phyloP scores from a whole-genome alignment of 2,888 invertebrate genomes.

The Tipula vernalis region DNA sequence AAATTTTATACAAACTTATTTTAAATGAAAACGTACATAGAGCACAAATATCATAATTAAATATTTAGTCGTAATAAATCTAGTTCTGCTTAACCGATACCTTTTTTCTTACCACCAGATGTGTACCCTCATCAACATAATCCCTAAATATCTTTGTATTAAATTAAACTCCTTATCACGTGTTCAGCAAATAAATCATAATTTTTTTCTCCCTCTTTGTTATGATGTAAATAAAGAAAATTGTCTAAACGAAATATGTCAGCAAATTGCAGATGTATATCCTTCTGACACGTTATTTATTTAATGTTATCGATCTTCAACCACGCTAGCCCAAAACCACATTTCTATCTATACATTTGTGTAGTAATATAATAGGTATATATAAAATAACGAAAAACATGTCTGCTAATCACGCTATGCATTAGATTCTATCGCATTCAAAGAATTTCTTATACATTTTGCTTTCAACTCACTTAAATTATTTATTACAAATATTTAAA shows the following conservation, averaged over 20 bases:
- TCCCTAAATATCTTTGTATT: neutral
- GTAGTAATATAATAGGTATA: neutral
- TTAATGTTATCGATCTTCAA: neutral
- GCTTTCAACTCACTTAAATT: neutral
- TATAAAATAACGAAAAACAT: neutral
- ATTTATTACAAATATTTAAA: neutral
- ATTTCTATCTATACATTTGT: neutral
- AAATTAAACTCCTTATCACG: neutral
- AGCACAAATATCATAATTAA: too few relatives aligned
- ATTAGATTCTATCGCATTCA: neutral
- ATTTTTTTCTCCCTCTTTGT: neutral
- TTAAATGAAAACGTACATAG: too few relatives aligned
- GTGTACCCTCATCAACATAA: neutral
- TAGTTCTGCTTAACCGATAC: neutral
- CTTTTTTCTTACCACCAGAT: neutral
- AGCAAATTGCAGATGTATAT: neutral
- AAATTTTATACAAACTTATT: too few relatives aligned
- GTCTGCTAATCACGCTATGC: neutral
- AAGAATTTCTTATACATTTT: neutral
- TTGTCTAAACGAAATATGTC: neutral
- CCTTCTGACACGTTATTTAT: neutral
- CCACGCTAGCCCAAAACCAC: neutral
- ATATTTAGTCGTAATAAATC: too few relatives aligned
- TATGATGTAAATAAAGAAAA: neutral
- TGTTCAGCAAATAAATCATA: neutral